A percentile compares a stretch with the other conserved stretches of the same genome.
Evolutionary conservation across 2,113 vertebrate genomes (phyloP).

Genomic region (Formicarius rufipectus): DNA sequence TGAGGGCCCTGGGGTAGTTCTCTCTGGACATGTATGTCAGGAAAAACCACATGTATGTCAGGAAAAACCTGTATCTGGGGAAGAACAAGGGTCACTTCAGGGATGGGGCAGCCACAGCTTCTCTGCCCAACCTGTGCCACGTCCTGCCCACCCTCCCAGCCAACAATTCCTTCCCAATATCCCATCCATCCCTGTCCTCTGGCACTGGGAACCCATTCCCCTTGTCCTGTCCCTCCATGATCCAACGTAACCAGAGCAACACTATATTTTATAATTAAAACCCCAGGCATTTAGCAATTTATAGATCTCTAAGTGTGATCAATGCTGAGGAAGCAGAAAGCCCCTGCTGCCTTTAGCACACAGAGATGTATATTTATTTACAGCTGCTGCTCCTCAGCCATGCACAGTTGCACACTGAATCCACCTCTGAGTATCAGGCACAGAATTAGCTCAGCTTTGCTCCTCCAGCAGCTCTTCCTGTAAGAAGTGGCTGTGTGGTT

Average conservation of each 20-base stretch:
- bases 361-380: rapidly evolving
- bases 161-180: background rate
- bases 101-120: background rate
- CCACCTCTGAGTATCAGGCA: background rate
- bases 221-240: background rate
- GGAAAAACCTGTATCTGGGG: too few species aligned
- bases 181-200: background rate
- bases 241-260: background rate
- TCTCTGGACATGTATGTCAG: background rate
- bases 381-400: background rate
- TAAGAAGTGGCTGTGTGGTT: background rate
- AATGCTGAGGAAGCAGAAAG: background rate
- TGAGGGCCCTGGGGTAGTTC: background rate
- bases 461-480: background rate
- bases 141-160: background rate
- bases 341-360: background rate
- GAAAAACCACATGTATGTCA: too few species aligned
- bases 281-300: background rate
- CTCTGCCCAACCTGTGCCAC: background rate
- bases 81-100: background rate
- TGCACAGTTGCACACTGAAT: rapidly evolving
- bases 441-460: background rate
- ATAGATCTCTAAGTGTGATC: background rate
- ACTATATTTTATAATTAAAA: background rate
- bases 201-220: background rate